A percentile compares a stretch with the other conserved stretches of the same genome.
Conservation (phyloP, 2,797 vertebrate species). For the Anguilla anguilla region DNA sequence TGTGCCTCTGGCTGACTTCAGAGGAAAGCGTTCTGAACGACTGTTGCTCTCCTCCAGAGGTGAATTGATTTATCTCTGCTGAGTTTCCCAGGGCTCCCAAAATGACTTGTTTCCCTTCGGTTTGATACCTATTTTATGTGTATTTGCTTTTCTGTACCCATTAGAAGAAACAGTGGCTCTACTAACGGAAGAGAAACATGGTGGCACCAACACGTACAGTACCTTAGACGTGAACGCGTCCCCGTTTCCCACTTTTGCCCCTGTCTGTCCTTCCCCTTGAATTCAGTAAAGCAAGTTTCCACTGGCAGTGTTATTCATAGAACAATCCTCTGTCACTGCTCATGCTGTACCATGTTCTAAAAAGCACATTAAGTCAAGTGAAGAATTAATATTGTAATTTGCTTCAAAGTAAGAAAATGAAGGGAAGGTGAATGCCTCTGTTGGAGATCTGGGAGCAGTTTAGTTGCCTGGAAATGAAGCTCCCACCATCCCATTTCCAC, state of each 20-base stretch:
- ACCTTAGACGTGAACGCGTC: not conserved
- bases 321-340: not conserved
- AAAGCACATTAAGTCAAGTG: not conserved
- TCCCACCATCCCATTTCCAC: not conserved
- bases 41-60: slow-evolving; percentile 13
- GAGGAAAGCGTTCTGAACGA: slow-evolving; percentile 19
- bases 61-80: slow-evolving; percentile 24
- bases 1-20: slow-evolving; percentile 21
- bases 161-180: not conserved
- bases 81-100: not conserved
- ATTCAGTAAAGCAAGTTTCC: slow-evolving; percentile 5
- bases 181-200: not conserved
- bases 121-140: not conserved
- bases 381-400: slow-evolving; percentile 8
- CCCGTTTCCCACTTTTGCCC: not conserved
- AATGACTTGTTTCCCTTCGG: not conserved
- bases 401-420: not conserved
- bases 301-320: not conserved
- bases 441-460: not conserved
- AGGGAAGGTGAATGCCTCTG: not conserved
- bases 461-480: not conserved
- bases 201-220: not conserved
- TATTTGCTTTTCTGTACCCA: not conserved
- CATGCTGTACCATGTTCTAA: not conserved
- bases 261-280: not conserved